Evolutionary conservation across 2,888 invertebrate species (phyloP).

Genomic region (Cephus spinipes): DNA sequence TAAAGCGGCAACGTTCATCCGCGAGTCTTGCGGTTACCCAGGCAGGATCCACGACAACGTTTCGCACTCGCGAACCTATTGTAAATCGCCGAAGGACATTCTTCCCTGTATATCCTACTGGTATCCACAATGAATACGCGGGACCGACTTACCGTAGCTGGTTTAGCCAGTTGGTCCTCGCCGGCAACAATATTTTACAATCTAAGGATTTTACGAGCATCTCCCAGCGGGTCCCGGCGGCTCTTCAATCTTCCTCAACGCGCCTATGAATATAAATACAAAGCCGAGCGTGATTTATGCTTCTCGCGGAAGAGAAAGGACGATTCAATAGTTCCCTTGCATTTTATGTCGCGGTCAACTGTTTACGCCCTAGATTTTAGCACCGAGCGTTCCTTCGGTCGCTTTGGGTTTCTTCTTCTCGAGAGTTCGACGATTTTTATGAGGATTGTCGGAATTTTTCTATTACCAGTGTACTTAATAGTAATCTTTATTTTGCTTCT

Average conservation of each 20-base stretch:
- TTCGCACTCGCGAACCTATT: neutral
- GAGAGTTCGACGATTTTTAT: slow-evolving; percentile 57
- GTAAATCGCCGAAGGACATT: neutral
- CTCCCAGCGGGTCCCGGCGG: slow-evolving; percentile 47
- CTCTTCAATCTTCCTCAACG: slow-evolving; percentile 62
- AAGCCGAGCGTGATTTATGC: slow-evolving; percentile 60
- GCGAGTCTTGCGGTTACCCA: neutral
- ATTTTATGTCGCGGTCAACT: slow-evolving; percentile 61
- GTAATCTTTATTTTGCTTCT: slow-evolving; percentile 1
- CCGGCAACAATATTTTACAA: slow-evolving; percentile 60
- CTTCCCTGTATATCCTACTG: neutral
- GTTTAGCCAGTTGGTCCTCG: slow-evolving; percentile 7
- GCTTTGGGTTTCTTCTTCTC: slow-evolving; percentile 44
- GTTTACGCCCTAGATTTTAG: slow-evolving; percentile 60
- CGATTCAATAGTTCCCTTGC: slow-evolving; percentile 50
- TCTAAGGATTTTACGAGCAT: slow-evolving; percentile 59
- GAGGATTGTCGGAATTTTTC: slow-evolving; percentile 12
- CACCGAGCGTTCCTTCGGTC: slow-evolving; percentile 42
- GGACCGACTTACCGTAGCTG: neutral
- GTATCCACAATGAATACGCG: neutral
- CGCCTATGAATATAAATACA: slow-evolving; percentile 62
- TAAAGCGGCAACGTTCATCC: neutral
- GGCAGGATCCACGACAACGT: neutral
- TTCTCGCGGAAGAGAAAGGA: slow-evolving; percentile 34
- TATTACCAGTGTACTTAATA: neutral